These are phyloP conservation scores for Zelleria hepariella DNA, from an alignment of 2,888 invertebrate species.

Conservation along the genomic window DNA sequence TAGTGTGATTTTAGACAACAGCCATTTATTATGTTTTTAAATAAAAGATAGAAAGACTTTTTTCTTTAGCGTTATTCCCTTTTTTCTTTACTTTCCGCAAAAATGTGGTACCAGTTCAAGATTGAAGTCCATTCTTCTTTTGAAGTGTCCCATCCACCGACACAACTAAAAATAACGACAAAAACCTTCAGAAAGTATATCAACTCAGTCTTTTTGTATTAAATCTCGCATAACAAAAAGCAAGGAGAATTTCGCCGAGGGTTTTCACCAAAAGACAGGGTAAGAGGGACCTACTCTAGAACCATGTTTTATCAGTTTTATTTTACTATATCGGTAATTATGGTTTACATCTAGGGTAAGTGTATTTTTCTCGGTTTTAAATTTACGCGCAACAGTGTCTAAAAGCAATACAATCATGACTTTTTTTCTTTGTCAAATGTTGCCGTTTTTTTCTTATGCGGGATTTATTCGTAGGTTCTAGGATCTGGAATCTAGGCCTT, in stretches of 20 bases:
- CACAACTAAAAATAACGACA: neutral
- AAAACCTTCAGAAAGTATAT: neutral
- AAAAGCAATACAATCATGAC: no score
- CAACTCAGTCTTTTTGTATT: neutral
- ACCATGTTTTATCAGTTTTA: no score
- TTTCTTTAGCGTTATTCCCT: neutral
- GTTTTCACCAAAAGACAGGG: neutral
- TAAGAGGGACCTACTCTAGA: neutral
- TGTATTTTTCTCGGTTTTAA: no score
- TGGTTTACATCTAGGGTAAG: no score
- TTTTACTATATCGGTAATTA: no score
- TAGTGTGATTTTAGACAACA: no score
- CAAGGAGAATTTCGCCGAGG: neutral
- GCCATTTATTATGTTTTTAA: neutral
- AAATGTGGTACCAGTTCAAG: neutral
- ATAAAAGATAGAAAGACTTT: neutral
- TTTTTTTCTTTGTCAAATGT: no score
- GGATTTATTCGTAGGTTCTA: no score
- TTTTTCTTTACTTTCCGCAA: neutral
- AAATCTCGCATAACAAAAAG: neutral
- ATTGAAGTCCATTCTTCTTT: neutral
- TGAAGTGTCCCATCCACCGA: neutral
- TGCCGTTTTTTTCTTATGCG: no score
- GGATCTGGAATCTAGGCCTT: no score
- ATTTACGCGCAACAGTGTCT: no score